Conservation (phyloP, 2,113 vertebrate genomes). For the Cacatua alba region DNA sequence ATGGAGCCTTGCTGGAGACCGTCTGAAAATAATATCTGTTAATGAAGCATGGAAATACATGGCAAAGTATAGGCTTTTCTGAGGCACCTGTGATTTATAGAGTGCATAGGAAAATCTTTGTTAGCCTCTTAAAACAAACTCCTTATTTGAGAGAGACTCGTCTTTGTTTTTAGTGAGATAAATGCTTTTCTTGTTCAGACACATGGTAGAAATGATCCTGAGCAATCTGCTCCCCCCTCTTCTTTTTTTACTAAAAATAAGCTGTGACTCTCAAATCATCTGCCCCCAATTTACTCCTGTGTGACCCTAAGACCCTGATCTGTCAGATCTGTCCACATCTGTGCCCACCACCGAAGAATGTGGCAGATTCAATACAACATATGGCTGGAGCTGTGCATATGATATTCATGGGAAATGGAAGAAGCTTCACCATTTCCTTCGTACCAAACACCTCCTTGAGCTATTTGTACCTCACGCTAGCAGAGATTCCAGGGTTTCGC, state of each 20-base stretch:
- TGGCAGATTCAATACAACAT: slow-evolving; percentile 72
- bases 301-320: slow-evolving; percentile 89
- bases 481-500: slow-evolving; percentile 47
- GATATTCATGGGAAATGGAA: slow-evolving; percentile 79
- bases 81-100: slow-evolving; percentile 29
- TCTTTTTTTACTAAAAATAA: slow-evolving; percentile 76
- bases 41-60: not conserved
- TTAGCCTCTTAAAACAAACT: slow-evolving; percentile 24
- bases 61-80: not conserved
- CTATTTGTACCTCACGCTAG: slow-evolving; percentile 55
- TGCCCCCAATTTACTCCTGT: slow-evolving; percentile 95
- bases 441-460: slow-evolving; percentile 72
- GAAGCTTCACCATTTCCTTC: slow-evolving; percentile 67
- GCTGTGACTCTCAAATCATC: slow-evolving; percentile 86
- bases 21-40: not conserved
- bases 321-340: slow-evolving; percentile 81
- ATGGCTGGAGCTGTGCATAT: slow-evolving; percentile 75
- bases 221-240: slow-evolving; percentile 47
- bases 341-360: slow-evolving; percentile 80
- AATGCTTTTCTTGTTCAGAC: slow-evolving; percentile 66
- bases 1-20: not conserved
- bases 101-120: slow-evolving; percentile 39
- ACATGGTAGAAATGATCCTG: slow-evolving; percentile 68
- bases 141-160: slow-evolving; percentile 26
- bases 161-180: slow-evolving; percentile 59